phyloP scores from a whole-genome alignment of 92 coral and sea anemone species.

The Zoanthus gigantus region DNA sequence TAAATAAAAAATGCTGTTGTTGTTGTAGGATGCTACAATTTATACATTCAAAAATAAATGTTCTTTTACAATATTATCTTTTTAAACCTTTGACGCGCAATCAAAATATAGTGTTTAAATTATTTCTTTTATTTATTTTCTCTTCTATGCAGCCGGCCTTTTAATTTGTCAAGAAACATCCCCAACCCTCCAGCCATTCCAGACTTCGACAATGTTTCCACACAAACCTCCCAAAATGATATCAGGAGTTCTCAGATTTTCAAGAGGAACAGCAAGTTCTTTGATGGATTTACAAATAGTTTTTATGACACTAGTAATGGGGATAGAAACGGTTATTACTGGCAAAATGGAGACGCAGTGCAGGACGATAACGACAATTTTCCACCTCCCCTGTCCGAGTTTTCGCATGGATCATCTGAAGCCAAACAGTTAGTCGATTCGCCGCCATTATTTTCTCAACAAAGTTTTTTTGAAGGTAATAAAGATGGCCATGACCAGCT shows the following conservation, averaged over 20 bases:
- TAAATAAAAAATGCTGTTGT: too few species aligned
- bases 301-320: neutral
- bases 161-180: constrained; percentile 29
- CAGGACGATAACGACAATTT: neutral
- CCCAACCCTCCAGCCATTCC: constrained; percentile 66
- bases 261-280: constrained; percentile 60
- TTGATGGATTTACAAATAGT: constrained; percentile 11
- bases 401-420: constrained; percentile 19
- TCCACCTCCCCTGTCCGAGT: neutral
- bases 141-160: constrained; percentile 18
- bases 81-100: neutral
- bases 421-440: constrained; percentile 3
- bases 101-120: neutral
- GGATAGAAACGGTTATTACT: neutral
- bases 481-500: neutral
- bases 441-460: constrained; percentile 32
- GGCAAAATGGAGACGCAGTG: constrained; percentile 12
- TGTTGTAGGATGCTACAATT: neutral
- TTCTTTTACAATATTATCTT: neutral
- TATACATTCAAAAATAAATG: neutral
- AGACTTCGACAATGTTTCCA: constrained; percentile 67
- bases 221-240: constrained; percentile 78
- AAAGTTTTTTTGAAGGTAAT: constrained; percentile 15
- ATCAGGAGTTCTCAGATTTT: constrained; percentile 79
- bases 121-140: neutral